Evolutionary conservation across 1,140 invertebrate genomes (phyloP).

Genomic region (Zaprionus tsacasi): DNA sequence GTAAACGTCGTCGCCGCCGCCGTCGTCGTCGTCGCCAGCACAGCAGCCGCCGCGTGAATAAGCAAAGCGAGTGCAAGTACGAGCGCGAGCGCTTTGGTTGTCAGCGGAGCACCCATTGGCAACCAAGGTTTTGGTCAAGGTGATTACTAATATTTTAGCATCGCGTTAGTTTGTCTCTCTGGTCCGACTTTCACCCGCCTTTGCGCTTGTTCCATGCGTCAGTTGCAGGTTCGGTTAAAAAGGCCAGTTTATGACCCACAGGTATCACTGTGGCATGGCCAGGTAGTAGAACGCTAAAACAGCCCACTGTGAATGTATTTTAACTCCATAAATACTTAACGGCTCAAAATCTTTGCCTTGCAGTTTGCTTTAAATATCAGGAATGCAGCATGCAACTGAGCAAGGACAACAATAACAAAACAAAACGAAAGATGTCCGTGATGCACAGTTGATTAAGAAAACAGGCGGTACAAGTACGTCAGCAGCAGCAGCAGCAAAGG

Average conservation of each 20-base stretch:
- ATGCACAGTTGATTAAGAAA: slow-evolving; percentile 56
- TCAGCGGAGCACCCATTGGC: slow-evolving; percentile 66
- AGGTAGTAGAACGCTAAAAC: slow-evolving; percentile 27
- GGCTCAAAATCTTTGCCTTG: slow-evolving; percentile 47
- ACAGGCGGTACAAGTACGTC: slow-evolving; percentile 35
- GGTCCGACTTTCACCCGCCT: slow-evolving; percentile 39
- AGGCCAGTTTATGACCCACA: slow-evolving; percentile 48
- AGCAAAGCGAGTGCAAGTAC: slow-evolving; percentile 36
- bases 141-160: slow-evolving; percentile 56
- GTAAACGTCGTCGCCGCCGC: slow-evolving; percentile 37
- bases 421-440: slow-evolving; percentile 22
- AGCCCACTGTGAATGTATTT: slow-evolving; percentile 6
- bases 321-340: neutral
- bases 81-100: slow-evolving; percentile 29
- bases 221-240: slow-evolving; percentile 10
- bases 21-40: slow-evolving; percentile 51
- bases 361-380: slow-evolving; percentile 44
- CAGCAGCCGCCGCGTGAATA: slow-evolving; percentile 64
- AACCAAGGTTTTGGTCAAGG: slow-evolving; percentile 56
- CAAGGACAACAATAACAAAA: slow-evolving; percentile 30
- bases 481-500: slow-evolving; percentile 24
- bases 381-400: slow-evolving; percentile 58
- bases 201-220: slow-evolving; percentile 11
- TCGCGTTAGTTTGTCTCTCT: slow-evolving; percentile 11
- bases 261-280: slow-evolving; percentile 31